A percentile compares a stretch with the other conserved stretches of the same genome.
Evolutionary conservation across 2,797 vertebrate genomes (phyloP).

Genomic region (Cetoscarus ocellatus): DNA sequence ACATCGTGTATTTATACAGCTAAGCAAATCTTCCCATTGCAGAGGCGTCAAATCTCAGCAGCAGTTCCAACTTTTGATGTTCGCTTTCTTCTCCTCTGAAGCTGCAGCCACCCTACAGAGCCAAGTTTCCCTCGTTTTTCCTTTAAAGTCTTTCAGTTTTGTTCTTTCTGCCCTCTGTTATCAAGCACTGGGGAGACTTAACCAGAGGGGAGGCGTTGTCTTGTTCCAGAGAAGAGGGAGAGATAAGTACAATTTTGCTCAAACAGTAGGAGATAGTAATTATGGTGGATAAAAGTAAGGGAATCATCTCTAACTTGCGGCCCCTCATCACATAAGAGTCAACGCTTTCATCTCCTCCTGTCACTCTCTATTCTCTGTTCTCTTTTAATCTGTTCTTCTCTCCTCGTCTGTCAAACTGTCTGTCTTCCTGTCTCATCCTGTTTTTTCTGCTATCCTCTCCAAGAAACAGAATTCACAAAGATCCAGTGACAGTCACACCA

Average conservation of each 20-base stretch:
- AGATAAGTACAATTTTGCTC: slow-evolving; percentile 60
- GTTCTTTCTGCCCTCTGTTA: slow-evolving; percentile 37
- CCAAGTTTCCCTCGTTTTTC: slow-evolving; percentile 34
- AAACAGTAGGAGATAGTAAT: slow-evolving; percentile 61
- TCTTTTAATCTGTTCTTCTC: neutral
- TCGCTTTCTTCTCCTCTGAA: slow-evolving; percentile 16
- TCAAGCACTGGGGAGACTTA: slow-evolving; percentile 45
- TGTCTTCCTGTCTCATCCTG: slow-evolving; percentile 23
- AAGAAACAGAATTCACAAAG: slow-evolving; percentile 30
- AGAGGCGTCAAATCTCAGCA: too few relatives aligned
- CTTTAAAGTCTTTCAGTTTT: slow-evolving; percentile 26
- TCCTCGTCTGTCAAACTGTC: slow-evolving; percentile 34
- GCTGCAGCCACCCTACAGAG: slow-evolving; percentile 23
- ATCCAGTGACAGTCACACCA: slow-evolving; percentile 27
- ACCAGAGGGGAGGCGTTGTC: slow-evolving; percentile 23
- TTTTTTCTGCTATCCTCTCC: slow-evolving; percentile 12
- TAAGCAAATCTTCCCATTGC: too few relatives aligned
- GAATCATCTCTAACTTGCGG: slow-evolving; percentile 55
- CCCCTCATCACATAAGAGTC: slow-evolving; percentile 45
- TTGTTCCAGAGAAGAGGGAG: slow-evolving; percentile 36
- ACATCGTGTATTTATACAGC: too few relatives aligned
- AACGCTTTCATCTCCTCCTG: slow-evolving; percentile 51
- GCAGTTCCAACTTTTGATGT: slow-evolving; percentile 36
- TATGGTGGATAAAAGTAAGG: slow-evolving; percentile 65
- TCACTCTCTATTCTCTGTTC: neutral